Evolutionary conservation across 2,113 vertebrate species (phyloP), one percentile per base, ranked within the genome.

Genomic region (Ceyx margarethae): DNA sequence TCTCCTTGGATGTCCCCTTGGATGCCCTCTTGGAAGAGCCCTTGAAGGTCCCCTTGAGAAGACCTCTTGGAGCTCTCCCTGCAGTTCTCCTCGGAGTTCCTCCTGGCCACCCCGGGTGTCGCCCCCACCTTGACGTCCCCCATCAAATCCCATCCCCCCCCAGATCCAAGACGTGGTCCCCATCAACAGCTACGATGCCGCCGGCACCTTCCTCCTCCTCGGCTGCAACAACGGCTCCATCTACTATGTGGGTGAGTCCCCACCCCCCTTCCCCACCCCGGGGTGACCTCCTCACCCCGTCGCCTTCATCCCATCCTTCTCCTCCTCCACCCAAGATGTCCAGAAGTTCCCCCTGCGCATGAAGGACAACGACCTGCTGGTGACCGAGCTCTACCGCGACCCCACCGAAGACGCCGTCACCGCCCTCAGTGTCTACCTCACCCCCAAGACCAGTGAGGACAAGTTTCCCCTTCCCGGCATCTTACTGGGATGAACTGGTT

Each of bases 131-230:
- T 35, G 35, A 8, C 35, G 6, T 35, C 33, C 33, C 33, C 33
- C 33, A 6, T 35, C 33, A 35, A 7, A 35, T 7, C 33, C 33
- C 33, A 7, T 6, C 16, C 29, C 10, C 31, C 29, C 11, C 5
- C 86, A 99, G 99, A 98, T 99, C 84, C 99, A 99, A 90, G 99
- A 99, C 23, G 98, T 99, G 18, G 98, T 98, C 93, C 98, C 99
- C 33, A 99, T 99, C 95, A 99, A 98, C 96, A 99, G 99, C 91
- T 98, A 98, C 1, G 99, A 99, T 13, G 98, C 99, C 0, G 99
- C 99, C 0, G 99, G 99, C 25, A 99, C 99, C 82, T 98, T 98
- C 97, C 98, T 99, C 46, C 98, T 99, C 77, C 97, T 99, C 5
- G 99, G 99, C 50, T 99, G 99, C 93, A 98, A 98, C 97, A 99